Evolutionary conservation across 2,113 vertebrate genomes (phyloP), one percentile per base, ranked within the genome.

Genomic region (Menura novaehollandiae): DNA sequence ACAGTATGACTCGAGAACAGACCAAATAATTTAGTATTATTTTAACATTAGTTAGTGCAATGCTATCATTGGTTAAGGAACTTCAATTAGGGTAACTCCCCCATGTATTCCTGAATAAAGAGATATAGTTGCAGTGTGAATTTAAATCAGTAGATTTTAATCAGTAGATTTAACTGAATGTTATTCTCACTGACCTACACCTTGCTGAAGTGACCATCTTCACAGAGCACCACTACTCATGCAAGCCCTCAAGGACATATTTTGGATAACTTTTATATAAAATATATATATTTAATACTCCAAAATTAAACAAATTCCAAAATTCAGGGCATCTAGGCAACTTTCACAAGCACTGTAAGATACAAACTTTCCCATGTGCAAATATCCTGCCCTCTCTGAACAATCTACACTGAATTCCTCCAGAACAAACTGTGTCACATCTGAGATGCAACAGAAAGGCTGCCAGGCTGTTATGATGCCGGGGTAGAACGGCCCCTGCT

Each of bases 231-330:
- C n/a, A 37, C 5, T 24, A 69, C 6, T n/a, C 69, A 78, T 58
- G 53, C 6, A 49, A 24, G 19, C 44, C 44, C 55, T 60, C 35
- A 51, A 47, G n/a, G 5, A 83, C 0, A 0, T 16, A 22, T 53
- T 90, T 49, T 71, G 19, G 14, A 0, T 49, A 51, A 27, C 16
- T 64, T 83, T 27, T 26, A 67, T 5, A 30, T 2, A 23, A 13
- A n/a, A 46, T 5, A 71, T 2, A 8, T 30, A 62, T 12, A 26
- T 32, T 19, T 62, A 66, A 10, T 35, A 68, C 18, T 44, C 21
- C 6, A 78, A 69, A 81, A 59, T 51, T 17, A 63, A 59, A 44
- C 2, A 0, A 67, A 85, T 44, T 33, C 10, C 35, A 67, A 43
- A 93, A 49, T 63, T 41, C 32, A 64, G 68, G 39, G 21, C 41